Evolutionary conservation across 2,888 invertebrate species (phyloP).

Genomic region (Drosophila mercatorum): DNA sequence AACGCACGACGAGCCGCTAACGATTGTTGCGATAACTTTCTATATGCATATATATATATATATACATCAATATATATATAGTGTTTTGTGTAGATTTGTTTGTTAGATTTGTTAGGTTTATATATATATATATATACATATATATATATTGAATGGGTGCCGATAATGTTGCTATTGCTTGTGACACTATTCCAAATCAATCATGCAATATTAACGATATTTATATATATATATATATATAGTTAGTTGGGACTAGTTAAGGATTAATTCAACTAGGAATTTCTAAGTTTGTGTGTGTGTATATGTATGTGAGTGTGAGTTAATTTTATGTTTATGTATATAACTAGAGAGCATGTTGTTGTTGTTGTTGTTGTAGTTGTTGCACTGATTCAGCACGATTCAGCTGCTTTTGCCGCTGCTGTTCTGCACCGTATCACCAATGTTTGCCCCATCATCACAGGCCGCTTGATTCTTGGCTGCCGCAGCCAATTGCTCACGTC

Average conservation of each 20-base stretch:
- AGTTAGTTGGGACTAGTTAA: conserved; percentile 76
- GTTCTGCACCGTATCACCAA: conserved; percentile 44
- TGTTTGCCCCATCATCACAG: conserved; percentile 36
- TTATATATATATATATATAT: conserved; percentile 31
- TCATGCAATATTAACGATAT: conserved; percentile 41
- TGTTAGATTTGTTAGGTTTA: conserved; percentile 16
- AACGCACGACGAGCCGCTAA: conserved; percentile 50
- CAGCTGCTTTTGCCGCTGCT: conserved; percentile 56
- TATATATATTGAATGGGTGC: conserved; percentile 24
- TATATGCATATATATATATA: conserved; percentile 16
- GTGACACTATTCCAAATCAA: conserved; percentile 47
- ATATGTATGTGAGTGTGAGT: conserved; percentile 39
- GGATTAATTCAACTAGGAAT: conserved; percentile 76
- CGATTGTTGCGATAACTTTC: conserved; percentile 36
- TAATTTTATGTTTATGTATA: conserved; percentile 38
- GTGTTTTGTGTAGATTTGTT: conserved; percentile 28
- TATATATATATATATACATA: conserved; percentile 15
- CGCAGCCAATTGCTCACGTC: conserved; percentile 80
- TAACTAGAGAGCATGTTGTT: conserved; percentile 67
- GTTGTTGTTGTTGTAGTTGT: neutral
- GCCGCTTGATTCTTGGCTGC: conserved; percentile 39
- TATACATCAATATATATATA: neutral
- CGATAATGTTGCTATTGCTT: conserved; percentile 19
- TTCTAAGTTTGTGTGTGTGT: conserved; percentile 54
- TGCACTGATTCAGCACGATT: conserved; percentile 56